Evolutionary conservation across 2,888 invertebrate genomes (phyloP).

Genomic region (Crioceris asparagi): DNA sequence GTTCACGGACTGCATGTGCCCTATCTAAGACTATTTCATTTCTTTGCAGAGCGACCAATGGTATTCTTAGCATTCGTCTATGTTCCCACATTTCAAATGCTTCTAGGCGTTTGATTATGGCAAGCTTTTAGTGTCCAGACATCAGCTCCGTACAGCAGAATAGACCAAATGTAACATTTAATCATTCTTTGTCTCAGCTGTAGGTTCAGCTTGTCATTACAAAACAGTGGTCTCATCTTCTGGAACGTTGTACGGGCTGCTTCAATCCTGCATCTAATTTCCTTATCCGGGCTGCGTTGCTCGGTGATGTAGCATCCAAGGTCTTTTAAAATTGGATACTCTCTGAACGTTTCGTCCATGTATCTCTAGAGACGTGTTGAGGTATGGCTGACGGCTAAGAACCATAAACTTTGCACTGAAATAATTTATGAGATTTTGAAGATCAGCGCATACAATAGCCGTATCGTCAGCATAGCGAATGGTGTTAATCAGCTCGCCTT

Average conservation of each 20-base stretch:
- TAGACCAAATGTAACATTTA: too few relatives aligned
- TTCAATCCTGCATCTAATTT: too few relatives aligned
- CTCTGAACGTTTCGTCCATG: neutral
- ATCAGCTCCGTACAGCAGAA: neutral
- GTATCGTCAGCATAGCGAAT: neutral
- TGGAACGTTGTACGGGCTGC: too few relatives aligned
- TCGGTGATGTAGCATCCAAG: neutral
- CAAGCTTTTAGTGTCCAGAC: neutral
- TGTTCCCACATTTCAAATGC: neutral
- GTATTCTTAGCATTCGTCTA: neutral
- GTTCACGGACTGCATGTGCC: too few relatives aligned
- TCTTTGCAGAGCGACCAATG: neutral
- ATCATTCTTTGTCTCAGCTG: too few relatives aligned
- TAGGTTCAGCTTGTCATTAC: too few relatives aligned
- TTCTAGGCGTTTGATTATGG: neutral
- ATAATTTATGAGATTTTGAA: neutral
- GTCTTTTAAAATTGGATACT: neutral
- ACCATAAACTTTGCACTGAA: too few relatives aligned
- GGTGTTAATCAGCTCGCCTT: too few relatives aligned
- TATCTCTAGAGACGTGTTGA: neutral
- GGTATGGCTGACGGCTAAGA: too few relatives aligned
- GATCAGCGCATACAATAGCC: neutral
- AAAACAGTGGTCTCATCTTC: too few relatives aligned
- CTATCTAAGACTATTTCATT: neutral
- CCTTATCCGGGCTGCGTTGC: neutral